Evolutionary conservation across 2,113 vertebrate species (phyloP).

Genomic region (Psittacus erithacus): DNA sequence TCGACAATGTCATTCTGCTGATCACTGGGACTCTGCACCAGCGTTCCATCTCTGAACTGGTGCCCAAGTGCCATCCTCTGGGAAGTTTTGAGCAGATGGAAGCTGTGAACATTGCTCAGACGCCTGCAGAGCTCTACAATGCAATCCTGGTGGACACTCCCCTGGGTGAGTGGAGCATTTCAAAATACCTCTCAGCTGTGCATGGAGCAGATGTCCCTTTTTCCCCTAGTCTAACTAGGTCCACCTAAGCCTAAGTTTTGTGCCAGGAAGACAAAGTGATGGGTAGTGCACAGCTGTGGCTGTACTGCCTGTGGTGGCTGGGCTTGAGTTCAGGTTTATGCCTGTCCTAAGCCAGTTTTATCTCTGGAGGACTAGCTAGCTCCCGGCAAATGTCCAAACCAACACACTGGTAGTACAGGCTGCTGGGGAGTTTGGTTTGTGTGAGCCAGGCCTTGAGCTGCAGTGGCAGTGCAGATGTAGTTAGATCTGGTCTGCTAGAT

Average conservation of each 20-base stretch:
- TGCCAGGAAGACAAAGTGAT: neutral
- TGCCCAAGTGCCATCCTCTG: constrained; percentile 96
- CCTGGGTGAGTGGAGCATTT: constrained; percentile 79
- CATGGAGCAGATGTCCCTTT: neutral
- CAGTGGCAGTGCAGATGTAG: neutral
- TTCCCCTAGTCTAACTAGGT: neutral
- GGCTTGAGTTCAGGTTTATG: neutral
- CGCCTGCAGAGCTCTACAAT: constrained; percentile 96
- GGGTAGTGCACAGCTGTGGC: neutral
- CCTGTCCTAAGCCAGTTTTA: neutral
- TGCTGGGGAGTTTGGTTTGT: neutral
- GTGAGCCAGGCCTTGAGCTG: neutral
- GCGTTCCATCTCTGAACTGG: constrained; percentile 92
- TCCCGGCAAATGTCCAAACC: neutral
- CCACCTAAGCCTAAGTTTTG: neutral
- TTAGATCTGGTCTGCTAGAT: neutral
- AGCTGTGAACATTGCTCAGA: constrained; percentile 98
- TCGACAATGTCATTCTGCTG: constrained; percentile 96
- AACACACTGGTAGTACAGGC: neutral
- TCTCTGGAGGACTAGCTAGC: neutral
- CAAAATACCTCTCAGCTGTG: neutral
- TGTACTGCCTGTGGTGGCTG: neutral
- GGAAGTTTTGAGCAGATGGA: constrained; percentile 99
- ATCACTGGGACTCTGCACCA: constrained; percentile 98
- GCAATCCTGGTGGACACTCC: constrained; percentile 98